Conservation (phyloP, 2,888 invertebrate genomes). For the Alsophila aescularia region DNA sequence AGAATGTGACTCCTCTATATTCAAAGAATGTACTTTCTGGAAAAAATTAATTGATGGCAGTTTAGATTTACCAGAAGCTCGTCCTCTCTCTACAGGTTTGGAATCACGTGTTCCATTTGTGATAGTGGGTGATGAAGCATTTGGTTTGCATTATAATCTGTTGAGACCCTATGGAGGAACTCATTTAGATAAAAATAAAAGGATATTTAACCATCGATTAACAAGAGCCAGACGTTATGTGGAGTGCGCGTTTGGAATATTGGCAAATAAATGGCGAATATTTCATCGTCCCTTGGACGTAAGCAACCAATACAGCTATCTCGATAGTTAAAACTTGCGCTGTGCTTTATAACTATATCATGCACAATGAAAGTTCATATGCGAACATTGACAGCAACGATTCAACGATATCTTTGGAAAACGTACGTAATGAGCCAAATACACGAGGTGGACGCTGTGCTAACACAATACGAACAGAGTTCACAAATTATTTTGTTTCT, state of each 20-base stretch:
- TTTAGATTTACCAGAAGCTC: slow-evolving; percentile 40
- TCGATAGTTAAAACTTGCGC: slow-evolving; percentile 46
- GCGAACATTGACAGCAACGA: slow-evolving; percentile 17
- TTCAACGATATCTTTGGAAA: no score
- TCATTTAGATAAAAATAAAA: slow-evolving; percentile 29
- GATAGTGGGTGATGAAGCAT: slow-evolving; percentile 29
- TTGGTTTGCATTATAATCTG: slow-evolving; percentile 29
- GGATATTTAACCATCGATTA: slow-evolving; percentile 39
- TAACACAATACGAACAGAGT: slow-evolving; percentile 34
- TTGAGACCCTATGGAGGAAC: slow-evolving; percentile 31
- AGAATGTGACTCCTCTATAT: slow-evolving; percentile 14
- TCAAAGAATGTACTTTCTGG: slow-evolving; percentile 33
- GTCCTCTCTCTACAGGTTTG: slow-evolving; percentile 27
- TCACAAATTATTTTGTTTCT: slow-evolving; percentile 36
- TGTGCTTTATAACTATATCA: slow-evolving; percentile 38
- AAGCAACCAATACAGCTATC: slow-evolving; percentile 37
- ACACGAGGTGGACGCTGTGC: slow-evolving; percentile 36
- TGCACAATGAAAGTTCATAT: slow-evolving; percentile 27
- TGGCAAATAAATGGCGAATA: slow-evolving; percentile 52
- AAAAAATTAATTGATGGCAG: slow-evolving; percentile 37
- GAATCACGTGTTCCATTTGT: slow-evolving; percentile 14
- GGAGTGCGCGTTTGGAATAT: slow-evolving; percentile 39
- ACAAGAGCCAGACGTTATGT: slow-evolving; percentile 37
- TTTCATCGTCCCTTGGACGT: slow-evolving; percentile 49
- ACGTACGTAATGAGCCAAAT: slow-evolving; percentile 6